Evolutionary conservation across 2,113 vertebrate genomes (phyloP), one percentile per base, ranked within the genome.

Genomic region (Pollachius pollachius): DNA sequence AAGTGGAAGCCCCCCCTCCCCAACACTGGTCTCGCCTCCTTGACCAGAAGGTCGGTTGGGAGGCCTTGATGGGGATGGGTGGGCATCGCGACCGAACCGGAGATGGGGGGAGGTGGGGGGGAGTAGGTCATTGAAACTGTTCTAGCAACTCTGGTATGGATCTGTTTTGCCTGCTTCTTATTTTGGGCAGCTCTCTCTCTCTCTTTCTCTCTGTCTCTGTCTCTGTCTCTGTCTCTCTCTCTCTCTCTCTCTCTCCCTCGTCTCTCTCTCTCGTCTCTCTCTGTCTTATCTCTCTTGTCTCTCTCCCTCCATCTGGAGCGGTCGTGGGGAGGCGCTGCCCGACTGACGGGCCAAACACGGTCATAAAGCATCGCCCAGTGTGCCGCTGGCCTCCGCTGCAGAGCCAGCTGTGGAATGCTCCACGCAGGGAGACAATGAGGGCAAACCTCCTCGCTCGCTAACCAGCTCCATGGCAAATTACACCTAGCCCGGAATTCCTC

Each of bases 311-410:
- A 72, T 57, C 4, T 60, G 64, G 71, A 77, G 76, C 65, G 62
- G 73, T 73, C 9, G 18, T 4, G 17, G 16, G 71, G 77, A 34
- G 78, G 62, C 71, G 56, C 80, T 86, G 86, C 83, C 84, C 48
- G 18, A 3, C 77, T 76, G 82, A 86, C 87, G 85, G 84, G 75
- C 81, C 80, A 84, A 88, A 89, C 80, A 82, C 68, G n/a, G 66
- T 76, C 64, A 62, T 88, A 82, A 88, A 88, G 76, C 74, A 70
- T 72, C 19, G 16, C 61, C 41, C 6, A 48, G 41, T 48, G 1
- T 71, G 73, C 23, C 59, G 81, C 87, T 85, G 81, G 83, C 81
- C 84, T 88, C 78, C 80, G 69, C 77, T 76, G 56, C 41, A 48
- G 41, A 52, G 64, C 77, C 34, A 21, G 30, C 59, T 52, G 69